Evolutionary conservation across 2,797 vertebrate species (phyloP).

Genomic region (Jordanella pulchra): DNA sequence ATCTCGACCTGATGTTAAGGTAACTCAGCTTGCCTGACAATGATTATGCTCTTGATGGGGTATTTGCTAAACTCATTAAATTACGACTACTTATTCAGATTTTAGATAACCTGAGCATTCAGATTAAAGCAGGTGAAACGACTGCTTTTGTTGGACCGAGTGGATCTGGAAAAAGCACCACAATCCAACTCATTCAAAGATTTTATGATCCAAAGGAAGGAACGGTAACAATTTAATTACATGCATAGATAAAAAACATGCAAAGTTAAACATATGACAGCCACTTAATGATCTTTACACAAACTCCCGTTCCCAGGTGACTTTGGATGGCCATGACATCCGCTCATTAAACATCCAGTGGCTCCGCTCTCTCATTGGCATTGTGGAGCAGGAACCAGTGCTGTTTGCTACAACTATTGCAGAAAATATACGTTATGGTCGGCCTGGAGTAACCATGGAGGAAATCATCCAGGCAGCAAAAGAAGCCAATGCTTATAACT

Average conservation of each 20-base stretch:
- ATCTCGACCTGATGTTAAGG: slow-evolving; percentile 91
- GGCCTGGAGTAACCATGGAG: slow-evolving; percentile 73
- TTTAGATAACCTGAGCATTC: slow-evolving; percentile 75
- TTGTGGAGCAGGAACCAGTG: slow-evolving; percentile 84
- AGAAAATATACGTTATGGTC: slow-evolving; percentile 81
- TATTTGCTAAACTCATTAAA: neutral
- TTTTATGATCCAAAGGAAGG: slow-evolving; percentile 83
- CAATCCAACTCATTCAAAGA: slow-evolving; percentile 82
- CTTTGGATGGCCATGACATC: slow-evolving; percentile 82
- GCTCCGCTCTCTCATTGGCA: slow-evolving; percentile 81
- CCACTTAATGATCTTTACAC: neutral
- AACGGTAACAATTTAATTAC: slow-evolving; percentile 68
- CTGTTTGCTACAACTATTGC: slow-evolving; percentile 82
- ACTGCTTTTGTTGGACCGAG: slow-evolving; percentile 85
- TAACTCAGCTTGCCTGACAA: slow-evolving; percentile 45
- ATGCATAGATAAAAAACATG: neutral
- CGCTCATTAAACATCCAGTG: slow-evolving; percentile 80
- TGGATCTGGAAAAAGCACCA: slow-evolving; percentile 82
- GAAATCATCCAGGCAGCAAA: slow-evolving; percentile 78
- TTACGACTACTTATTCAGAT: slow-evolving; percentile 64
- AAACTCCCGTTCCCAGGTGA: slow-evolving; percentile 65
- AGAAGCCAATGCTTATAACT: slow-evolving; percentile 82
- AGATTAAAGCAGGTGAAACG: slow-evolving; percentile 77
- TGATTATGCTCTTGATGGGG: neutral
- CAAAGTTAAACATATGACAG: neutral